phyloP scores from a whole-genome alignment of 2,113 vertebrate genomes.

The Notothenia rossii region DNA sequence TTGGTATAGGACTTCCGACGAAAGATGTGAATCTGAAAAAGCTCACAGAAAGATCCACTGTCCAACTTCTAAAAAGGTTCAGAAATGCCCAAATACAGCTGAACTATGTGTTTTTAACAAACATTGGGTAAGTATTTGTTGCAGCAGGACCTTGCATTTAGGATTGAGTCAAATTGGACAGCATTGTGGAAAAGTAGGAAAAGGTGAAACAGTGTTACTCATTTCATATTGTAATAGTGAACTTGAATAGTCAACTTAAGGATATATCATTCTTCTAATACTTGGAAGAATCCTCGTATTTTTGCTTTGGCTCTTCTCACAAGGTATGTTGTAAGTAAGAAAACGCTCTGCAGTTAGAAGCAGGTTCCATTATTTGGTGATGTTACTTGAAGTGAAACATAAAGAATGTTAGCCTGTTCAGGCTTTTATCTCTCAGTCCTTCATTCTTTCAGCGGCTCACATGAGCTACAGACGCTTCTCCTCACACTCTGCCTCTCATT shows the following conservation, averaged over 20 bases:
- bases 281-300: background rate
- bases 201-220: background rate
- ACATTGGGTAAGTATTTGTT: background rate
- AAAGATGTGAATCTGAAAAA: background rate
- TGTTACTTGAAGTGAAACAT: background rate
- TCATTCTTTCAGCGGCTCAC: background rate
- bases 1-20: background rate
- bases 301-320: background rate
- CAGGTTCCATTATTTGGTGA: background rate
- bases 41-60: too few species aligned
- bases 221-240: background rate
- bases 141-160: background rate
- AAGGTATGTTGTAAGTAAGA: background rate
- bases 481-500: background rate
- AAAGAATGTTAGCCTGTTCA: background rate
- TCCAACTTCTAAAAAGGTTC: background rate
- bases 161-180: background rate
- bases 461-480: background rate
- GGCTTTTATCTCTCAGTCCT: background rate
- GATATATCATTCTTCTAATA: background rate
- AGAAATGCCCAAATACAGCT: background rate
- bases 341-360: background rate
- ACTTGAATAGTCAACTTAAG: background rate
- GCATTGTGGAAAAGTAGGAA: background rate
- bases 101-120: background rate